These are phyloP conservation scores for Grantiella picta DNA, from an alignment of 2,113 vertebrate genomes.

Conservation along the genomic window DNA sequence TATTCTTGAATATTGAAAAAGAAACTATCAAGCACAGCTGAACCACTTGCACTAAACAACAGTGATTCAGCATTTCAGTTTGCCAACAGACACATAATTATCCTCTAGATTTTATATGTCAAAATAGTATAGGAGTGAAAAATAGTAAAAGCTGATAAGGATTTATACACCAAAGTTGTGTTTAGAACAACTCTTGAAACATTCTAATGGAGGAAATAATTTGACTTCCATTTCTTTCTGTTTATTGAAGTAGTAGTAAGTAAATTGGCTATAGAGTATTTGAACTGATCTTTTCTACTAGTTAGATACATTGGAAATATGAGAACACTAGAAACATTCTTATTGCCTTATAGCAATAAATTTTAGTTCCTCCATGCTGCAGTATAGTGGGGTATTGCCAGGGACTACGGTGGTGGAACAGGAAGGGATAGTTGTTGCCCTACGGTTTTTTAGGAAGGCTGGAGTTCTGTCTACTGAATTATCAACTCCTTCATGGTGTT, in stretches of 20 bases:
- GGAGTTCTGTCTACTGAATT: not conserved
- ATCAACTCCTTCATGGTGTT: not conserved
- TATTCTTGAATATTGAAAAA: not conserved
- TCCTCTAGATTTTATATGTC: not conserved
- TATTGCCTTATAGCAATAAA: not conserved
- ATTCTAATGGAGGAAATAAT: not conserved
- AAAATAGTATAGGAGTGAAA: constrained; percentile 39
- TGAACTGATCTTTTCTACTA: not conserved
- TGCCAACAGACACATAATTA: constrained; percentile 34
- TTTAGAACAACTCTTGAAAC: not conserved
- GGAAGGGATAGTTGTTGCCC: not conserved
- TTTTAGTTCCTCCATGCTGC: not conserved
- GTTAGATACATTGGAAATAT: not conserved
- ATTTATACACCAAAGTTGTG: not conserved
- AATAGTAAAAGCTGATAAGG: not conserved
- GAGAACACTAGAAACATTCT: not conserved
- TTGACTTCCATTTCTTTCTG: not conserved
- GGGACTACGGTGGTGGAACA: not conserved
- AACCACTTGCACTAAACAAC: not conserved
- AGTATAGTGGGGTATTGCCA: not conserved
- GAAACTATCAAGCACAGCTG: not conserved
- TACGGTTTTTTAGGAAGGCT: not conserved
- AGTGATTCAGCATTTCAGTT: constrained; percentile 31
- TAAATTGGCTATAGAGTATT: not conserved
- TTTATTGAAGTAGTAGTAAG: not conserved